A percentile compares a stretch with the other conserved stretches of the same genome.
These are phyloP conservation scores for Turdus rufiventris DNA, from an alignment of 2,113 vertebrate species.

Conservation along the genomic window DNA sequence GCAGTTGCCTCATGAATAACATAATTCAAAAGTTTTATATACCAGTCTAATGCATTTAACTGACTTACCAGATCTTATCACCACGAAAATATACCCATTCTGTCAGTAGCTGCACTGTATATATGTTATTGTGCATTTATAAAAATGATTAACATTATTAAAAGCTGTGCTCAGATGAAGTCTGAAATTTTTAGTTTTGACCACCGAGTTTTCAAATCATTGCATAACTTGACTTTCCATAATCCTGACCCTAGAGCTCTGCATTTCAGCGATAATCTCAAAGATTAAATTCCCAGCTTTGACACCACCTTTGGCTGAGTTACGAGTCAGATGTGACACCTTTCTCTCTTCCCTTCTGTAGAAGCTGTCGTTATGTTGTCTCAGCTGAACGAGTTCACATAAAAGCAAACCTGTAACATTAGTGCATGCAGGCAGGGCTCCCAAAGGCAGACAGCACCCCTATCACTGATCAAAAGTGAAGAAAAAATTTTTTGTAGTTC, in stretches of 20 bases:
- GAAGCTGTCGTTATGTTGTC: neutral
- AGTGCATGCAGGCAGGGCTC: neutral
- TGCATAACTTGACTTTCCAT: neutral
- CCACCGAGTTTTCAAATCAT: neutral
- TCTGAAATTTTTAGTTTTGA: neutral
- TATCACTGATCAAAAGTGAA: neutral
- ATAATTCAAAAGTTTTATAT: neutral
- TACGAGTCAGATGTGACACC: neutral
- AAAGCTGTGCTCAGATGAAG: neutral
- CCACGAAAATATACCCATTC: neutral
- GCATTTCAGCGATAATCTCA: neutral
- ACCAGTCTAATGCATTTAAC: neutral
- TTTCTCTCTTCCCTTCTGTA: neutral
- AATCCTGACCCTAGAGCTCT: neutral
- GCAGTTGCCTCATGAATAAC: neutral
- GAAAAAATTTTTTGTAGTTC: neutral
- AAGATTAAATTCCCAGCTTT: slow-evolving; percentile 9
- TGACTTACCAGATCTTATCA: neutral
- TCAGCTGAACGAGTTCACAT: neutral
- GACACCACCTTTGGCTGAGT: neutral
- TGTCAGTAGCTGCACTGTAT: neutral
- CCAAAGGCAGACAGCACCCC: neutral
- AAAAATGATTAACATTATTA: neutral
- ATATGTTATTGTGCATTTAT: neutral
- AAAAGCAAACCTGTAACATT: neutral